Percentiles rank a stretch among this genome's conserved stretches.
These are phyloP conservation scores for Lasioglossum figueresi DNA, from an alignment of 2,888 invertebrate genomes.

Conservation along the genomic window DNA sequence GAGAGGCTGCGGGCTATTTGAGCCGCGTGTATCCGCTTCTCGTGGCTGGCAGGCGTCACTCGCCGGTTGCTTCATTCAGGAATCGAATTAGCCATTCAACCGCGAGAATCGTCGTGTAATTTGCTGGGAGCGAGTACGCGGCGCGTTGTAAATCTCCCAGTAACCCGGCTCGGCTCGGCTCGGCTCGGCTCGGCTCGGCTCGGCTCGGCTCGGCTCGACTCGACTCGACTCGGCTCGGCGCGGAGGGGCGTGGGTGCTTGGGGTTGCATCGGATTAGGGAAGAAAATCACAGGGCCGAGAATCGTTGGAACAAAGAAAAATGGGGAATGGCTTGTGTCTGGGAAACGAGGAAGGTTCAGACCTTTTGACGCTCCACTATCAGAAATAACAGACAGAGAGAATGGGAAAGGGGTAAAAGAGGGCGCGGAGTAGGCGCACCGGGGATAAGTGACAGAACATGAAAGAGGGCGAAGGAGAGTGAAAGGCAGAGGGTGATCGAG, in stretches of 20 bases:
- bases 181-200: not conserved
- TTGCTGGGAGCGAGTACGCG: constrained; percentile 1
- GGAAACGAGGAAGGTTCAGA: constrained; percentile 42
- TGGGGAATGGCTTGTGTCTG: constrained; percentile 32
- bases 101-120: constrained; percentile 49
- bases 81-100: constrained; percentile 55
- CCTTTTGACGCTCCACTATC: constrained; percentile 42
- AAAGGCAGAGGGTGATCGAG: constrained; percentile 46
- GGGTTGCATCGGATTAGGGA: not conserved
- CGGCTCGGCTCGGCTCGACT: not conserved
- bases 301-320: constrained; percentile 39
- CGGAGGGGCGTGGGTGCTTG: not conserved
- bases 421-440: not conserved
- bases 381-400: constrained; percentile 21
- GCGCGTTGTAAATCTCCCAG: not conserved
- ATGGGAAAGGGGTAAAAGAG: constrained; percentile 2
- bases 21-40: constrained; percentile 44
- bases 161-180: not conserved
- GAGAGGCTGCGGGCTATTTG: constrained; percentile 59
- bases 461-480: constrained; percentile 34
- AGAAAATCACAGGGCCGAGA: constrained; percentile 42
- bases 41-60: constrained; percentile 39
- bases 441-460: constrained; percentile 14
- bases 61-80: constrained; percentile 36
- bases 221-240: not conserved